These are phyloP conservation scores for Leptinotarsa haldemani DNA, from an alignment of 2,888 invertebrate species.

Conservation along the genomic window DNA sequence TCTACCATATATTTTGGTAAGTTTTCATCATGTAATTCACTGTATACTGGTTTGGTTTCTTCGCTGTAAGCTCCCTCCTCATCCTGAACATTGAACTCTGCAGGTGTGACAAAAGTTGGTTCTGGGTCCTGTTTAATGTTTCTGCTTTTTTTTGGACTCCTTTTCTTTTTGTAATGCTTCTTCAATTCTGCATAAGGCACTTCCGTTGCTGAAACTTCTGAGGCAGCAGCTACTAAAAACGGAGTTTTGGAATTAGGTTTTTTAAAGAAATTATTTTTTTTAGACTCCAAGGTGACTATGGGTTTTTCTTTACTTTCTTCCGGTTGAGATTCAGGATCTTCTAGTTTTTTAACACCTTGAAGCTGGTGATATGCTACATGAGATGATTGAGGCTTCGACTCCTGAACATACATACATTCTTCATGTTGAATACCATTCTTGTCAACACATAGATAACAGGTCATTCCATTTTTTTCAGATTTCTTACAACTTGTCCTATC, in stretches of 20 bases:
- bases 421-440: constrained; percentile 78
- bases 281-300: constrained; percentile 42
- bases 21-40: constrained; percentile 73
- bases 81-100: constrained; percentile 69
- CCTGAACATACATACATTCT: constrained; percentile 82
- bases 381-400: constrained; percentile 74
- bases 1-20: constrained; percentile 78
- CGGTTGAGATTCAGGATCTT: constrained; percentile 45
- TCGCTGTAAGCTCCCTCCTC: constrained; percentile 74
- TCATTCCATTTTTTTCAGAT: constrained; percentile 79
- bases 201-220: constrained; percentile 47
- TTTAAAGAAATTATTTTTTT: constrained; percentile 48
- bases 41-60: constrained; percentile 76
- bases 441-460: constrained; percentile 80
- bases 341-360: constrained; percentile 71
- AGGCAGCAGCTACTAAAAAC: constrained; percentile 50
- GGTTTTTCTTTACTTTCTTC: constrained; percentile 41
- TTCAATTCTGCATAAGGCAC: constrained; percentile 28
- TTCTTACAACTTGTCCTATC: constrained; percentile 80
- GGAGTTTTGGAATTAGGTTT: constrained; percentile 38
- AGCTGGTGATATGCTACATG: constrained; percentile 77
- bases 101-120: constrained; percentile 62
- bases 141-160: constrained; percentile 23
- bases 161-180: constrained; percentile 29
- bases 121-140: constrained; percentile 53